These are phyloP conservation scores for Euura lappo DNA, from an alignment of 1,140 invertebrate genomes.

Conservation along the genomic window DNA sequence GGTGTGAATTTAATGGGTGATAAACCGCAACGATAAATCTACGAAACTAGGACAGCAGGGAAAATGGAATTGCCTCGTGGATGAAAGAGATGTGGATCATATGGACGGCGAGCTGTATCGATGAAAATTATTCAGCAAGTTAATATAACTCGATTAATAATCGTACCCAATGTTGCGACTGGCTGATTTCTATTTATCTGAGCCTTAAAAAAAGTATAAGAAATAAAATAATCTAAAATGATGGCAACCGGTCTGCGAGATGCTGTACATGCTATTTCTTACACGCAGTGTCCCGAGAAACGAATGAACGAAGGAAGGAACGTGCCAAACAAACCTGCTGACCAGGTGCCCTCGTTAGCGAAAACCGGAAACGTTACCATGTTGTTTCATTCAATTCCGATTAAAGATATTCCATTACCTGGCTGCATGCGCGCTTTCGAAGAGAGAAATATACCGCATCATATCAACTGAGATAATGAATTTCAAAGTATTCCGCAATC, in stretches of 20 bases:
- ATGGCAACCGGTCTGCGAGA: conserved; percentile 53
- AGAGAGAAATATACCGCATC: neutral
- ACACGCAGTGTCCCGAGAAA: conserved; percentile 47
- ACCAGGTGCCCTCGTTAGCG: conserved; percentile 59
- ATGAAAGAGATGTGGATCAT: too few species aligned
- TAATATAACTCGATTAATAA: neutral
- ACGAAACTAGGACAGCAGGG: too few species aligned
- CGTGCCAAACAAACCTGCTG: conserved; percentile 50
- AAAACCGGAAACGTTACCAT: conserved; percentile 50
- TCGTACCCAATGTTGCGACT: neutral
- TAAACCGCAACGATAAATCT: too few species aligned
- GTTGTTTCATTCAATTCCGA: conserved; percentile 5
- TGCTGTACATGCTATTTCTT: conserved; percentile 46
- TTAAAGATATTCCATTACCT: conserved; percentile 3
- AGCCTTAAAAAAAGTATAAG: neutral
- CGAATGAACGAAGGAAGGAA: conserved; percentile 51
- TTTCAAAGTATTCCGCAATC: neutral
- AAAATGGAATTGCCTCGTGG: too few species aligned
- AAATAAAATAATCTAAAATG: neutral
- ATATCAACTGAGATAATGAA: neutral
- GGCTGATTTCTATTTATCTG: neutral
- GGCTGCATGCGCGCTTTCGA: neutral
- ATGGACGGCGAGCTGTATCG: too few species aligned
- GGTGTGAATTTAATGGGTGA: too few species aligned
- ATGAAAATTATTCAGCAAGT: too few species aligned